These are phyloP conservation scores for Drosophila nasuta DNA, from an alignment of 1,140 invertebrate species.

Conservation along the genomic window DNA sequence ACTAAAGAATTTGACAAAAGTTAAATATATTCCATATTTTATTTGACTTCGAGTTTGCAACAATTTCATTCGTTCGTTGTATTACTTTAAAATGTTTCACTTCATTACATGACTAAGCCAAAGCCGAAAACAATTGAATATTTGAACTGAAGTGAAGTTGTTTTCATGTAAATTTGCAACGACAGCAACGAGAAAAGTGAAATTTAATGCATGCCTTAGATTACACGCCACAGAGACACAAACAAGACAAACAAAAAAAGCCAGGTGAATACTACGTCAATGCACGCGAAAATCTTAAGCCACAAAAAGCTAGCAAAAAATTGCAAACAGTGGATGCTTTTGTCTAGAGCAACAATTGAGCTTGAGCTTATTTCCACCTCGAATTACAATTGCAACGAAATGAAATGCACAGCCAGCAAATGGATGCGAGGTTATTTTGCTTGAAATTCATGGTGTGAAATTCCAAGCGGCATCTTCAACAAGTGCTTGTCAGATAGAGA, in stretches of 20 bases:
- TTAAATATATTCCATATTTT: too few relatives aligned
- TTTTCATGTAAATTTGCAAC: conserved; percentile 55
- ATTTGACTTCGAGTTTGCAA: too few relatives aligned
- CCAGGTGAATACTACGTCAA: conserved; percentile 10
- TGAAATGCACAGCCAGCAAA: conserved; percentile 42
- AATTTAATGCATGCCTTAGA: conserved; percentile 67
- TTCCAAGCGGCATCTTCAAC: conserved; percentile 23
- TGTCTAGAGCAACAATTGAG: conserved; percentile 31
- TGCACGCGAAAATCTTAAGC: conserved; percentile 22
- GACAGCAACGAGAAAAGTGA: conserved; percentile 62
- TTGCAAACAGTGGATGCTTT: conserved; percentile 23
- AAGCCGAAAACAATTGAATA: conserved; percentile 28
- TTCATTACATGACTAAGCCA: too few relatives aligned
- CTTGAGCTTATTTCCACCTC: conserved; percentile 62
- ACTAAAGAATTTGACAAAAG: too few relatives aligned
- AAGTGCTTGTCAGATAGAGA: conserved; percentile 13
- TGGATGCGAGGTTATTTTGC: background rate
- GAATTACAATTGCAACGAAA: conserved; percentile 62
- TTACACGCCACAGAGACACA: conserved; percentile 55
- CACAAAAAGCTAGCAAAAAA: conserved; percentile 24
- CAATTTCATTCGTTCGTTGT: too few relatives aligned
- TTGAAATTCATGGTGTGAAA: conserved; percentile 25
- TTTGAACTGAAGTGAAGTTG: conserved; percentile 44
- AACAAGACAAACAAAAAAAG: background rate
- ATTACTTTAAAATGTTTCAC: too few relatives aligned